A percentile compares a stretch with the other conserved stretches of the same genome.
These are phyloP conservation scores for Smittia aterrima DNA, from an alignment of 2,888 invertebrate species.

Conservation along the genomic window DNA sequence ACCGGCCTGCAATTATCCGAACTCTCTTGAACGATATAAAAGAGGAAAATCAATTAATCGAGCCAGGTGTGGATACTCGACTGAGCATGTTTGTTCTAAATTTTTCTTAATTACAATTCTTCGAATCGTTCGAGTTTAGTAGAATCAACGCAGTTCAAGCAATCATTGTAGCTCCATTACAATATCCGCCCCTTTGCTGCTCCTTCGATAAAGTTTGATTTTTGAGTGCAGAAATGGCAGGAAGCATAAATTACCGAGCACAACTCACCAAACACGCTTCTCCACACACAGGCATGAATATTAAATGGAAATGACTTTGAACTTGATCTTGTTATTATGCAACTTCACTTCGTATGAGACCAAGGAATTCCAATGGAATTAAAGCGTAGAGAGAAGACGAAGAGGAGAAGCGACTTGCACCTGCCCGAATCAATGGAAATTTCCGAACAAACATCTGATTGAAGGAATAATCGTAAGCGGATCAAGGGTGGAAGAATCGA, in stretches of 20 bases:
- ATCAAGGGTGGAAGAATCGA: background rate
- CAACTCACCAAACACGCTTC: background rate
- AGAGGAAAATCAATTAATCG: slow-evolving; percentile 21
- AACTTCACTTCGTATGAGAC: background rate
- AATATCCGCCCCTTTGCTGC: background rate
- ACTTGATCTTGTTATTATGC: slow-evolving; percentile 38
- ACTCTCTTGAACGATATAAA: background rate
- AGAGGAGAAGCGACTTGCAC: background rate
- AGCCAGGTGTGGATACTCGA: slow-evolving; percentile 2
- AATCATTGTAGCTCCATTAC: background rate
- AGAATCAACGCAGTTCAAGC: background rate
- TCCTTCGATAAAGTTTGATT: background rate
- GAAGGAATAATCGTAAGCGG: background rate
- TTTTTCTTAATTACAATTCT: background rate
- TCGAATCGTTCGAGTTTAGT: background rate
- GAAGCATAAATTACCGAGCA: slow-evolving; percentile 32
- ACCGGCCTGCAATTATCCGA: slow-evolving; percentile 29
- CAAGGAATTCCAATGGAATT: slow-evolving; percentile 5
- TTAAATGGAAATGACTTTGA: slow-evolving; percentile 35
- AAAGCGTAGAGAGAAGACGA: background rate
- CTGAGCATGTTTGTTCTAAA: slow-evolving; percentile 13
- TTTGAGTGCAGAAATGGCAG: background rate
- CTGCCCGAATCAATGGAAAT: background rate
- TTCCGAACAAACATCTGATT: slow-evolving; percentile 7
- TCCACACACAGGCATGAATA: slow-evolving; percentile 8